Evolutionary conservation across 2,888 invertebrate species (phyloP), one percentile per base, ranked within the genome.

Genomic region (Microdon myrmicae): DNA sequence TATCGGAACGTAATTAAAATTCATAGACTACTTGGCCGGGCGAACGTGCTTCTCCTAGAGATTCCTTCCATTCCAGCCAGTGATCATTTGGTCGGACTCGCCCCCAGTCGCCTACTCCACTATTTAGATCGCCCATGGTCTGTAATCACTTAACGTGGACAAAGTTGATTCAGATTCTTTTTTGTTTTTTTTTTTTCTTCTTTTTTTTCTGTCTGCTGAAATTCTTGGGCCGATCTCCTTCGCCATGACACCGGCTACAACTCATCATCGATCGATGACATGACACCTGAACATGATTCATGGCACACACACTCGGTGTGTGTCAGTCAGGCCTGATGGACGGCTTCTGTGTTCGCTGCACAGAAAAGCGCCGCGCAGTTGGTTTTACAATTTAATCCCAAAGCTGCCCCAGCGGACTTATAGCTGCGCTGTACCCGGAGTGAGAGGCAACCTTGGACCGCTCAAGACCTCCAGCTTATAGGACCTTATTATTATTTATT

Each of bases 401-500:
- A 29, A 29, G 35, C 39, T 49, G 39, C 25, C 31, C n/a, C n/a
- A n/a, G n/a, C n/a, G 51, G 56, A 44, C 51, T 51, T 45, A 45
- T 54, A 37, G 20, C 23, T n/a, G n/a, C 47, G 17, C 17, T 7
- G 28, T 10, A 29, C 28, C 35, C n/a, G 23, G 9, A 55, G 61
- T 58, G 64, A 64, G 56, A 43, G 64, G 64, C 14, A 58, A 58
- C 64, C 64, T 64, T 64, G 58, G 53, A 58, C 47, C 22, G 23
- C 10, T 51, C 56, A 43, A 31, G 55, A 41, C 19, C 37, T 35
- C 19, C 2, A 38, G 58, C 45, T 64, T 58, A 58, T 58, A 58
- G 64, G 64, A 64, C 64, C 64, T 64, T 53, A 64, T 64, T 58
- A 56, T 64, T 64, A 64, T 64, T 64, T 64, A 64, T 64, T 56